These are phyloP conservation scores for Clarias magur DNA, from an alignment of 2,113 vertebrate species.

Conservation along the genomic window DNA sequence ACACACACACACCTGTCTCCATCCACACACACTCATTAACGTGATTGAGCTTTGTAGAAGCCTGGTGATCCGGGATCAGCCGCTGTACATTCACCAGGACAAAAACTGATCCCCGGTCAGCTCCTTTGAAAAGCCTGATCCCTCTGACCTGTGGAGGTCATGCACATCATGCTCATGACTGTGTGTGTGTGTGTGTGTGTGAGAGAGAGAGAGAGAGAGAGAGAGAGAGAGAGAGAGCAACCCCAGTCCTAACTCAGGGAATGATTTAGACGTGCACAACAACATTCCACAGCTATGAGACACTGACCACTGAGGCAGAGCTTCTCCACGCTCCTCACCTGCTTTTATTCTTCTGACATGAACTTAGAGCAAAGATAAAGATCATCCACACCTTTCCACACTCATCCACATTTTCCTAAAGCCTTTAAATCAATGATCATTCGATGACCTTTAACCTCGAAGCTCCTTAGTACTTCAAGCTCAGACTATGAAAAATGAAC, in stretches of 20 bases:
- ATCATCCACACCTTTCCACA: background rate
- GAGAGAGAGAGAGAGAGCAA: background rate
- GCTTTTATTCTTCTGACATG: background rate
- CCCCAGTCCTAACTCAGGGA: conserved; percentile 23
- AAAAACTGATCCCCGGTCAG: conserved; percentile 4
- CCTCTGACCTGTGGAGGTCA: background rate
- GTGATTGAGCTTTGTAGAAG: background rate
- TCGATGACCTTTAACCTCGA: background rate
- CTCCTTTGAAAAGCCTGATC: background rate
- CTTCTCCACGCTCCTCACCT: background rate
- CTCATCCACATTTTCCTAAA: no score
- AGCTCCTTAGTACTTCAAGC: background rate
- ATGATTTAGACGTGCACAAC: conserved; percentile 57
- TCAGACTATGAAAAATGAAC: background rate
- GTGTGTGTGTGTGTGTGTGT: background rate
- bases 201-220: background rate
- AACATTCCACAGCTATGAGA: conserved; percentile 70
- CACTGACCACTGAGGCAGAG: background rate
- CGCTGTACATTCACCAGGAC: background rate
- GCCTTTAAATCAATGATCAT: background rate
- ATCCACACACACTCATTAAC: background rate
- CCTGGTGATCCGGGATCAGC: background rate
- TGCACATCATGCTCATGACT: background rate
- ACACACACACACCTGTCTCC: conserved; percentile 22
- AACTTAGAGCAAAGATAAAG: background rate